Evolutionary conservation across 2,113 vertebrate species (phyloP).

Genomic region (Taxidea taxus): DNA sequence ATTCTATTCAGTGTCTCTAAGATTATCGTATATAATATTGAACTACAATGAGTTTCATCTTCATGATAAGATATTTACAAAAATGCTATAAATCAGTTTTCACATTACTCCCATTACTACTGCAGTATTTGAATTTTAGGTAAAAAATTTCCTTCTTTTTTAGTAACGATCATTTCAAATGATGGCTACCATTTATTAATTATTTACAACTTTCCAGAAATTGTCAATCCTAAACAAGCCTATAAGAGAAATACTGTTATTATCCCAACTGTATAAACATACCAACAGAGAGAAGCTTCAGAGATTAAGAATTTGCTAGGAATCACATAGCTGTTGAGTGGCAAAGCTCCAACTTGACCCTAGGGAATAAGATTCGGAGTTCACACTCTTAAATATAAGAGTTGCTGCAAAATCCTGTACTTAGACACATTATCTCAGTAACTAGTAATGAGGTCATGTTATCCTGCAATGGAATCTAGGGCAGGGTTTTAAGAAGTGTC

Average conservation of each 20-base stretch:
- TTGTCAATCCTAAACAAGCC: not conserved
- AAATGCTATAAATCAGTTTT: not conserved
- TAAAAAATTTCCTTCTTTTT: not conserved
- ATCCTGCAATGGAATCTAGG: not conserved
- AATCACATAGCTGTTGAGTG: not conserved
- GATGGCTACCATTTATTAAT: not conserved
- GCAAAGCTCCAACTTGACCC: not conserved
- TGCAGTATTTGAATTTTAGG: not conserved
- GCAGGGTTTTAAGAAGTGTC: not conserved
- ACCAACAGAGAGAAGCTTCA: not conserved
- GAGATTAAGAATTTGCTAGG: not conserved
- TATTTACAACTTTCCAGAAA: not conserved
- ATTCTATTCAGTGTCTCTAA: not conserved
- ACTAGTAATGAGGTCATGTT: not conserved
- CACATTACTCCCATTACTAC: not conserved
- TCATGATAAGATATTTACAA: not conserved
- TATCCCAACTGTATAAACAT: not conserved
- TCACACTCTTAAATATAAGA: slow-evolving; percentile 1
- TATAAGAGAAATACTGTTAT: not conserved
- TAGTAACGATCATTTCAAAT: not conserved
- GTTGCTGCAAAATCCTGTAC: not conserved
- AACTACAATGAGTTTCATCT: not conserved
- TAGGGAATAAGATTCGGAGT: not conserved
- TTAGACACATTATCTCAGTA: not conserved
- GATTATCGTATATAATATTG: not conserved